A percentile compares a stretch with the other conserved stretches of the same genome.
phyloP scores from a whole-genome alignment of 1,140 invertebrate species.

The Acyrthosiphon pisum region DNA sequence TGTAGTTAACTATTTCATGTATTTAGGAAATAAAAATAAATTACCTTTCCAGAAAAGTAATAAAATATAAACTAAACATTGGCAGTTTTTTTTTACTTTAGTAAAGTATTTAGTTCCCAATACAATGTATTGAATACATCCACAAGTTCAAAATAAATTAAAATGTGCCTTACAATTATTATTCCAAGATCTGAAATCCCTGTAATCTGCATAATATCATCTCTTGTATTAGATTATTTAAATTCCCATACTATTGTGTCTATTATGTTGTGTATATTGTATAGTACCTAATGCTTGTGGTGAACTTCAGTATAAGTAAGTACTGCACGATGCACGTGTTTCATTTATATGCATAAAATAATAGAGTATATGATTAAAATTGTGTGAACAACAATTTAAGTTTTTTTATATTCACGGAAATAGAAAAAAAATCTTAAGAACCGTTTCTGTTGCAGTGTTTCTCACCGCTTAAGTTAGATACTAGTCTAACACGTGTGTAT shows the following conservation, averaged over 20 bases:
- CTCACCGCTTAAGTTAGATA: not conserved
- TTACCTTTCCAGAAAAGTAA: too few species aligned
- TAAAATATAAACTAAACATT: too few species aligned
- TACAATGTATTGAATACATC: too few species aligned
- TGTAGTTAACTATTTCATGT: too few species aligned
- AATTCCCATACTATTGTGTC: not conserved
- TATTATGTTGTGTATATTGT: not conserved
- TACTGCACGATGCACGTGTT: not conserved
- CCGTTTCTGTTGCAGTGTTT: not conserved
- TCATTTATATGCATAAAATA: not conserved
- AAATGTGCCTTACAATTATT: too few species aligned
- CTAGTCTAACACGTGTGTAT: not conserved
- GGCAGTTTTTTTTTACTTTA: too few species aligned
- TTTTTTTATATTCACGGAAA: slow-evolving; percentile 13
- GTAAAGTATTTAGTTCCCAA: too few species aligned
- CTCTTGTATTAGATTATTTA: not conserved
- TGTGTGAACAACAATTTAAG: slow-evolving; percentile 32
- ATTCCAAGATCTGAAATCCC: not conserved
- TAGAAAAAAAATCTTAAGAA: slow-evolving; percentile 28
- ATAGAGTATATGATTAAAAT: slow-evolving; percentile 8
- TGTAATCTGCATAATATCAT: not conserved
- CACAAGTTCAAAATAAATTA: too few species aligned
- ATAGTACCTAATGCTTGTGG: not conserved
- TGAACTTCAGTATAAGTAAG: not conserved
- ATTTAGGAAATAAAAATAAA: too few species aligned